Evolutionary conservation across 2,888 invertebrate species (phyloP), one percentile per base, ranked within the genome.

Genomic region (Caenorhabditis becei): DNA sequence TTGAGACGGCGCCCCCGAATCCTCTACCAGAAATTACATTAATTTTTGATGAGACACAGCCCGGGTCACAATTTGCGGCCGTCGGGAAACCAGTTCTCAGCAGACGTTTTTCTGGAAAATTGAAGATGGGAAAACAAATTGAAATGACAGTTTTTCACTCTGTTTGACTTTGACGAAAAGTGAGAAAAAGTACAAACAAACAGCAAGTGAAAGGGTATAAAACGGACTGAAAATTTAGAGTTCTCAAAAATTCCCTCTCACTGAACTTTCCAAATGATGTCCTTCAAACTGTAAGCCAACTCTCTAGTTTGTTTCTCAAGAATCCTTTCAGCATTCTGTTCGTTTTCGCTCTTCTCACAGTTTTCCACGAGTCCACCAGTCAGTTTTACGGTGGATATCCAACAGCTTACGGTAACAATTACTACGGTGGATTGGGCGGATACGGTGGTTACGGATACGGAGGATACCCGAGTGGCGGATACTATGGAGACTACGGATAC

Each of bases 341-440:
- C 18, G 24, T 70, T 24, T 26, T 61, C 61, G 20, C 61, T 44
- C 8, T 70, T 14, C 11, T 70, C 26, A 28, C 51, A 11, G 26
- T 61, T 10, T 32, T 28, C 32, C 56, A 35, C 20, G 7, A n/a
- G 20, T 24, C 53, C 10, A 26, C 47, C 1, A 8, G 28, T 26
- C 70, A 70, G 35, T 70, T 53, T 35, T 70, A 70, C 53, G 70
- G 70, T 61, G 70, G 70, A 26, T 70, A 70, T 18, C 70, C 70
- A 23, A 37, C 37, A 7, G 53, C 61, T 24, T 18, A 47, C 58
- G 69, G 69, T 35, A 51, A 51, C 51, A 24, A 18, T 11, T 61
- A 61, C 26, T 70, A 70, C 70, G 70, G 70, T 44, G 56, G 56
- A 32, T 32, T 56, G 5, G 23, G 37, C 18, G 58, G 35, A 24